Conservation (phyloP, 2,888 invertebrate species). For the Ophion ventricosus region DNA sequence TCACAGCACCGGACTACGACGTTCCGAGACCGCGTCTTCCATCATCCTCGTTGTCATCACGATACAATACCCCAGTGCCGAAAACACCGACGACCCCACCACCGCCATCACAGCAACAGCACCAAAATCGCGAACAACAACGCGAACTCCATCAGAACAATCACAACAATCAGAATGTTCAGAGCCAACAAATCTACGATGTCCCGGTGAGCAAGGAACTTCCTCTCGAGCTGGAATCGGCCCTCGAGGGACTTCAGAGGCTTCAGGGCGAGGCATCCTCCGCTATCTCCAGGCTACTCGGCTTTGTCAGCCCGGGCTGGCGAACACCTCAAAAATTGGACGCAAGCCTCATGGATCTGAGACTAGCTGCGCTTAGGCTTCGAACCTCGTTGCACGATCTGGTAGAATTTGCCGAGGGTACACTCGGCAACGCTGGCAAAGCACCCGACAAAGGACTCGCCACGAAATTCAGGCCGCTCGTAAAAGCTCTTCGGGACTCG, state of each 20-base stretch:
- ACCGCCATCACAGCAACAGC: slow-evolving; percentile 68
- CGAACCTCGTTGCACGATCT: slow-evolving; percentile 93
- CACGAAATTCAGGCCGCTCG: slow-evolving; percentile 90
- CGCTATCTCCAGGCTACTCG: slow-evolving; percentile 91
- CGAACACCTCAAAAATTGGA: slow-evolving; percentile 91
- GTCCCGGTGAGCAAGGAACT: slow-evolving; percentile 87
- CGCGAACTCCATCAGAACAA: slow-evolving; percentile 66
- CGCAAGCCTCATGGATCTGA: slow-evolving; percentile 91
- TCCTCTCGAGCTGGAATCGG: slow-evolving; percentile 90
- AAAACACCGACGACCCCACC: slow-evolving; percentile 75
- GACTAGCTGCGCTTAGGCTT: slow-evolving; percentile 90
- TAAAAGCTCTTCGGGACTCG: slow-evolving; percentile 91
- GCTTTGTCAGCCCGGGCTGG: slow-evolving; percentile 93
- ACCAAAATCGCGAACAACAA: slow-evolving; percentile 56
- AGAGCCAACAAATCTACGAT: slow-evolving; percentile 85
- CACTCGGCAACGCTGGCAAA: slow-evolving; percentile 93
- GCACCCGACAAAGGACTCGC: slow-evolving; percentile 92
- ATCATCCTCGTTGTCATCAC: slow-evolving; percentile 74
- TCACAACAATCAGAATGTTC: slow-evolving; percentile 63
- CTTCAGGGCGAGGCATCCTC: slow-evolving; percentile 92
- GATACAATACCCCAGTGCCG: slow-evolving; percentile 73
- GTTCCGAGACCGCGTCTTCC: slow-evolving; percentile 85
- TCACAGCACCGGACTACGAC: slow-evolving; percentile 89
- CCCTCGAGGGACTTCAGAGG: slow-evolving; percentile 90
- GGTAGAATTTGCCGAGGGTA: slow-evolving; percentile 94